Percentiles rank a stretch among this genome's conserved stretches.
Evolutionary conservation across 2,888 invertebrate genomes (phyloP).

Genomic region (Macrophya annulata): DNA sequence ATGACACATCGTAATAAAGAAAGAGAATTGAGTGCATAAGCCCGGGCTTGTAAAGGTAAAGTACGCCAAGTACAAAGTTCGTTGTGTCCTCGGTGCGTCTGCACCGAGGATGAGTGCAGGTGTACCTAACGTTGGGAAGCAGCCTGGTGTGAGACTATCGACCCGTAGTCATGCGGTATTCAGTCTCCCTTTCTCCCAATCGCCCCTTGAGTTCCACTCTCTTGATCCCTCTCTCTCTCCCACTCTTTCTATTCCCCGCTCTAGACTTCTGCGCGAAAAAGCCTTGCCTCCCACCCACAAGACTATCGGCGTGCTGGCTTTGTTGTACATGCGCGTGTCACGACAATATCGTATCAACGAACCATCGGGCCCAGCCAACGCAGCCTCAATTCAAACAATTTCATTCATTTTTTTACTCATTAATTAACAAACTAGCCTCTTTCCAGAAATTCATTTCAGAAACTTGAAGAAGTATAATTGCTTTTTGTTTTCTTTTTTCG

Average conservation of each 20-base stretch:
- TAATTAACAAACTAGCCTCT: neutral
- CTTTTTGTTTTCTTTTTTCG: neutral
- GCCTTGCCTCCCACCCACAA: conserved; percentile 52
- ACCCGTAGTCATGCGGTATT: conserved; percentile 65
- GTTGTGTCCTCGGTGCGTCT: conserved; percentile 64
- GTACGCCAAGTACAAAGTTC: conserved; percentile 43
- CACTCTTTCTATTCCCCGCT: neutral
- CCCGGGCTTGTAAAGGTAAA: neutral
- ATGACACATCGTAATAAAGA: neutral
- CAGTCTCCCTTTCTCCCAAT: conserved; percentile 46
- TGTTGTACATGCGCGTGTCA: conserved; percentile 62
- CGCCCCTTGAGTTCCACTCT: conserved; percentile 45
- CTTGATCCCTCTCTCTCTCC: conserved; percentile 56
- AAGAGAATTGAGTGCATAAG: conserved; percentile 15
- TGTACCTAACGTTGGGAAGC: conserved; percentile 61
- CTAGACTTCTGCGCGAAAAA: conserved; percentile 40
- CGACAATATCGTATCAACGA: conserved; percentile 43
- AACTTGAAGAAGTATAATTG: neutral
- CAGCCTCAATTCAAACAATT: neutral
- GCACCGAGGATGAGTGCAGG: conserved; percentile 66
- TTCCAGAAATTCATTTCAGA: neutral
- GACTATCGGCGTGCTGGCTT: conserved; percentile 59
- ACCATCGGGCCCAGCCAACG: conserved; percentile 51
- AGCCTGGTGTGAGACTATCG: conserved; percentile 73
- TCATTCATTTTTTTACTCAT: neutral